Conservation (phyloP, 2,797 vertebrate genomes). For the Ispidina picta region DNA sequence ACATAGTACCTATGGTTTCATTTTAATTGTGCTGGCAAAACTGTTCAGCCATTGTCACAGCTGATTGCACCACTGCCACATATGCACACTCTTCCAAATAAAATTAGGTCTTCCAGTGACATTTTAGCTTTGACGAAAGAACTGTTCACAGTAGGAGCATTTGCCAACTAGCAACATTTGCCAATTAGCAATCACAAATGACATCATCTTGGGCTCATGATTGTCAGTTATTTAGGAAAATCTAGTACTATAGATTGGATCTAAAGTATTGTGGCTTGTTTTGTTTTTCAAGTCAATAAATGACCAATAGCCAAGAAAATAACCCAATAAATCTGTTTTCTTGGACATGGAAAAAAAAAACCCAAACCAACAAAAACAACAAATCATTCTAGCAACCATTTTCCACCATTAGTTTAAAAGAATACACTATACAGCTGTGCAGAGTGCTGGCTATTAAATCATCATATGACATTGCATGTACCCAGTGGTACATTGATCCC, state of each 20-base stretch:
- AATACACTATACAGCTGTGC: background rate
- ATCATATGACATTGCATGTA: background rate
- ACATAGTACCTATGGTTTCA: background rate
- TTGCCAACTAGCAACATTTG: background rate
- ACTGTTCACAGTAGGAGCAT: background rate
- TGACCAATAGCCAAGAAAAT: background rate
- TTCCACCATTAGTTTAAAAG: background rate
- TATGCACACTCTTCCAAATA: background rate
- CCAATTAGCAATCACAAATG: background rate
- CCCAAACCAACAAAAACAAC: too few species aligned
- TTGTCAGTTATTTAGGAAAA: background rate
- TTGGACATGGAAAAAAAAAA: background rate
- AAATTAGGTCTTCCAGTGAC: background rate
- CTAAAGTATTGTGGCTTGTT: background rate
- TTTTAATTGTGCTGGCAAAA: background rate
- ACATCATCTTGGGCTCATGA: rapidly evolving
- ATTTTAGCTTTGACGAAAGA: background rate
- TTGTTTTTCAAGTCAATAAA: background rate
- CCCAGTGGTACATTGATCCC: background rate
- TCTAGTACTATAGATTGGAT: background rate
- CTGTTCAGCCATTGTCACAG: background rate
- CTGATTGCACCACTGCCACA: background rate
- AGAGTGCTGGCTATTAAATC: background rate
- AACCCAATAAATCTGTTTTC: background rate
- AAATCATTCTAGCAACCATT: background rate